phyloP scores from a whole-genome alignment of 2,797 vertebrate genomes.

The Zalophus californianus region DNA sequence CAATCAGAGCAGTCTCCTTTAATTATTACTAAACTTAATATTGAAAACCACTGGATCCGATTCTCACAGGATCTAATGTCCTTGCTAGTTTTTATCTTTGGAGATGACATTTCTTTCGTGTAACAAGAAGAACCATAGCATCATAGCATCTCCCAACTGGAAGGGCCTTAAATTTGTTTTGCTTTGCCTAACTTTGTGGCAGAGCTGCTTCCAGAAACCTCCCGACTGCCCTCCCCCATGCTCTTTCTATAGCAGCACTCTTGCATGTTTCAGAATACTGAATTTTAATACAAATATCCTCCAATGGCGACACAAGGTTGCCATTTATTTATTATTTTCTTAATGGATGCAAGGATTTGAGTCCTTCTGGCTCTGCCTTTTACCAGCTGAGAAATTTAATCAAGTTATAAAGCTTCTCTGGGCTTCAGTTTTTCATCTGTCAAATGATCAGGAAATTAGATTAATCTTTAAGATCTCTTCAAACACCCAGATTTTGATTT shows the following conservation, averaged over 20 bases:
- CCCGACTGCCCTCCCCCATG: background rate
- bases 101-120: background rate
- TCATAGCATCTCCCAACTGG: background rate
- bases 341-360: conserved; percentile 32
- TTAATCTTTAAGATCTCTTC: conserved; percentile 31
- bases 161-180: background rate
- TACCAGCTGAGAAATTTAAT: conserved; percentile 42
- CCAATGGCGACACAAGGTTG: background rate
- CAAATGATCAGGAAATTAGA: conserved; percentile 46
- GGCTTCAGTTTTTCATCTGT: background rate
- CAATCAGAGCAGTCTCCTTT: background rate
- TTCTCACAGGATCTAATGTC: background rate
- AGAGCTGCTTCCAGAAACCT: background rate
- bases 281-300: conserved; percentile 1
- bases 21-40: background rate
- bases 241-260: background rate
- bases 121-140: background rate
- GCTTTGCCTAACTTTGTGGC: background rate
- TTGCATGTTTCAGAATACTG: background rate
- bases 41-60: background rate
- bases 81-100: background rate
- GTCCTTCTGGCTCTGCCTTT: background rate
- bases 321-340: conserved; percentile 53
- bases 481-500: background rate
- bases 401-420: conserved; percentile 21